Conservation (phyloP, 2,888 invertebrate genomes). For the Drosophila rubida region DNA sequence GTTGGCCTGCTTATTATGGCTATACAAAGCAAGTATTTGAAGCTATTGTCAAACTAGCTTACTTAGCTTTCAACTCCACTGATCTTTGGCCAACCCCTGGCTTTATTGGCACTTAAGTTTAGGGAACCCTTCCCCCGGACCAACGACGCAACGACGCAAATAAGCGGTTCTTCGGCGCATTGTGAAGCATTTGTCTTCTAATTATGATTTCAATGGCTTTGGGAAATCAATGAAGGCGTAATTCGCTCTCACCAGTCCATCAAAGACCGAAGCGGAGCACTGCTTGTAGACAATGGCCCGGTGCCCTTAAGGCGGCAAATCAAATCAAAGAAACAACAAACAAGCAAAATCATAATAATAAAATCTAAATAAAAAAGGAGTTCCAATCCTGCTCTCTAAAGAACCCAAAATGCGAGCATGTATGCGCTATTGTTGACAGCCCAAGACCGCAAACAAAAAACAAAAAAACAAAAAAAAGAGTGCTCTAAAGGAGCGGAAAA, state of each 20-base stretch:
- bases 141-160: slow-evolving; percentile 42
- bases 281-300: slow-evolving; percentile 42
- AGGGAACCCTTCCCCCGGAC: slow-evolving; percentile 38
- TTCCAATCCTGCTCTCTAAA: slow-evolving; percentile 27
- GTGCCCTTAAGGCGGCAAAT: slow-evolving; percentile 72
- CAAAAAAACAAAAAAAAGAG: slow-evolving; percentile 59
- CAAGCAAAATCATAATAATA: slow-evolving; percentile 66
- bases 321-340: slow-evolving; percentile 78
- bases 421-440: slow-evolving; percentile 68
- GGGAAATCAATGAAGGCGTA: slow-evolving; percentile 82
- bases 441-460: slow-evolving; percentile 57
- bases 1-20: neutral
- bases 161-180: slow-evolving; percentile 44
- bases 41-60: slow-evolving; percentile 19
- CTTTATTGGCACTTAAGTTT: slow-evolving; percentile 56
- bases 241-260: slow-evolving; percentile 78
- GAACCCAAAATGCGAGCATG: slow-evolving; percentile 26
- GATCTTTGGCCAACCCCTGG: slow-evolving; percentile 1
- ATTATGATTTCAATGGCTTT: slow-evolving; percentile 68
- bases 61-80: slow-evolving; percentile 22
- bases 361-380: slow-evolving; percentile 29
- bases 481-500: slow-evolving; percentile 75
- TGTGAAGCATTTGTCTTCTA: slow-evolving; percentile 74
- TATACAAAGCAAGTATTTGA: neutral
- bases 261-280: slow-evolving; percentile 24